These are phyloP conservation scores for Phoeniculus purpureus DNA, from an alignment of 2,797 vertebrate species.

Conservation along the genomic window DNA sequence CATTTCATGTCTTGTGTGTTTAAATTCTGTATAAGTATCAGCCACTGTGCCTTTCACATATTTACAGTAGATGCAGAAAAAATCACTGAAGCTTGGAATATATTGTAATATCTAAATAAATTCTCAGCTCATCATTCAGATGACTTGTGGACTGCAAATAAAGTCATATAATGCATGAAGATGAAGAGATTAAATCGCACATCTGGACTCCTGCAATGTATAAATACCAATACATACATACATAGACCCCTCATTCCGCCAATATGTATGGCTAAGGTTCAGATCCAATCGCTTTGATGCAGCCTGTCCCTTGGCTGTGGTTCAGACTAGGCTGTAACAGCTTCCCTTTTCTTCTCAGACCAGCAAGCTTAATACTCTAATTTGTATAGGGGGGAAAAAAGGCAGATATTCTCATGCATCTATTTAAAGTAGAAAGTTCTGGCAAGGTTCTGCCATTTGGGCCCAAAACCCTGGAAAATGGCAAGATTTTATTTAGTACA, in stretches of 20 bases:
- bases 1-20: neutral
- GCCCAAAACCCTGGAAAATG: neutral
- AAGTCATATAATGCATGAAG: constrained; percentile 1
- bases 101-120: constrained; percentile 71
- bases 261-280: neutral
- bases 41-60: neutral
- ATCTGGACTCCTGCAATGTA: constrained; percentile 14
- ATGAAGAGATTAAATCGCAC: constrained; percentile 54
- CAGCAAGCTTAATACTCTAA: neutral
- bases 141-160: constrained; percentile 45
- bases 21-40: constrained; percentile 35
- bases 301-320: neutral
- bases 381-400: neutral
- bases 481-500: neutral
- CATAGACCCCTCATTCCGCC: fast-evolving
- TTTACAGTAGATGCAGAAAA: constrained; percentile 24
- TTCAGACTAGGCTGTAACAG: constrained; percentile 3
- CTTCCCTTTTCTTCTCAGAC: neutral
- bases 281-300: constrained; percentile 7
- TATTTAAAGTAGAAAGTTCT: constrained; percentile 12
- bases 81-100: constrained; percentile 38
- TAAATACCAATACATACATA: constrained; percentile 42
- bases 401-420: neutral
- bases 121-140: constrained; percentile 41
- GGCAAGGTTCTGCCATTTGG: neutral